Percentiles rank a stretch among this genome's conserved stretches.
Evolutionary conservation across 2,797 vertebrate species (phyloP).

Genomic region (Falco novaeseelandiae): DNA sequence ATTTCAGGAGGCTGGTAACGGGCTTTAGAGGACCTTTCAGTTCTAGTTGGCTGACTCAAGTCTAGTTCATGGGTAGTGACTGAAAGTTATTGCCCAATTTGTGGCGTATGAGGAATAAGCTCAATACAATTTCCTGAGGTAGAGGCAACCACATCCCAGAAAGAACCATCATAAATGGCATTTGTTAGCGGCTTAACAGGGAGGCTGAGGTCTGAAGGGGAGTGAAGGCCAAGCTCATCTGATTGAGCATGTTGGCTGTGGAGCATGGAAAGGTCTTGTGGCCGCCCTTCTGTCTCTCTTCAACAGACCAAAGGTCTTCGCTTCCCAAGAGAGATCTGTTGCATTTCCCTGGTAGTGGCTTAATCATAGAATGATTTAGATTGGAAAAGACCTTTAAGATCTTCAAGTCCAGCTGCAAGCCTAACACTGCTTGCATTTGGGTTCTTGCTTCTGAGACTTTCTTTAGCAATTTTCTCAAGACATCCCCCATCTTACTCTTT

Average conservation of each 20-base stretch:
- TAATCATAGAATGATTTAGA: background rate
- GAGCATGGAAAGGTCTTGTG: background rate
- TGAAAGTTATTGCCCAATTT: background rate
- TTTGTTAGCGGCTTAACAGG: background rate
- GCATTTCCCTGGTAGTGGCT: background rate
- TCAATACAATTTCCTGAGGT: background rate
- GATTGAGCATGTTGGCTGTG: background rate
- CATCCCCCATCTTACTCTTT: background rate
- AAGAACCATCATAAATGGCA: background rate
- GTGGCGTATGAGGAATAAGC: background rate
- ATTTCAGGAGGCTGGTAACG: background rate
- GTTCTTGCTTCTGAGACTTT: background rate
- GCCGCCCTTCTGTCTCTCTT: background rate
- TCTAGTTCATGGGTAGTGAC: background rate
- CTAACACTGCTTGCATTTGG: background rate
- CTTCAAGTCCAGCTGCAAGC: too few species aligned
- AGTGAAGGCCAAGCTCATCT: background rate
- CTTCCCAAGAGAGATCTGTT: background rate
- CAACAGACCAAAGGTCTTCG: background rate
- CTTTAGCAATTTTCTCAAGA: accelerated
- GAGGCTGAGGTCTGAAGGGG: background rate
- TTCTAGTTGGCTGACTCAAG: background rate
- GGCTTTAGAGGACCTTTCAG: background rate
- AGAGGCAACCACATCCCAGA: background rate
- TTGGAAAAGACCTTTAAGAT: too few species aligned